Evolutionary conservation across 37 sponge, comb jelly and placozoan genomes (phyloP).

Genomic region (Agelas oroides): DNA sequence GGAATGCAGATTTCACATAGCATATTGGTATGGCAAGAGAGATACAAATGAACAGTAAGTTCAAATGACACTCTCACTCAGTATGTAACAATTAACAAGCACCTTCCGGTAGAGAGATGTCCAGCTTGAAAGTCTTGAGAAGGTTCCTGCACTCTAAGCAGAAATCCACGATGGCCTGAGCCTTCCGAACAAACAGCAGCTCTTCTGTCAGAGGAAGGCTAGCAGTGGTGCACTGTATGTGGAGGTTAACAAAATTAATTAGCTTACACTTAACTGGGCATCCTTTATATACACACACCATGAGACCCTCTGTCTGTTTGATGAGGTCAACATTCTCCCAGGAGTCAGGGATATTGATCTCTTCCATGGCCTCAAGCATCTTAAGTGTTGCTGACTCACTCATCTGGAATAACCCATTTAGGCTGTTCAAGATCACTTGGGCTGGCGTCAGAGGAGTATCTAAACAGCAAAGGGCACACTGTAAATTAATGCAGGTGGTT

Average conservation of each 20-base stretch:
- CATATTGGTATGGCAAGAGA: no score
- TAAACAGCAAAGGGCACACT: no score
- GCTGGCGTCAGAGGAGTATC: conserved; percentile 45
- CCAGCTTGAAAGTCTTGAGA: conserved; percentile 64
- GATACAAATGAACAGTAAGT: no score
- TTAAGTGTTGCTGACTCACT: conserved; percentile 33
- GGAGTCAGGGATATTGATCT: conserved; percentile 50
- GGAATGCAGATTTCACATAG: no score
- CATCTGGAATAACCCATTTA: conserved; percentile 61
- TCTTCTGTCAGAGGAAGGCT: conserved; percentile 66
- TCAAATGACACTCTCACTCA: no score
- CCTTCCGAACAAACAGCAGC: conserved; percentile 79
- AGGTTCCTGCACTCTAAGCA: conserved; percentile 71
- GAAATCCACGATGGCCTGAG: conserved; percentile 74
- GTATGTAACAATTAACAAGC: no score
- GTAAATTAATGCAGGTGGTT: not conserved
- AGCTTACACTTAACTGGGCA: not conserved
- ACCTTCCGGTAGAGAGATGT: conserved; percentile 45
- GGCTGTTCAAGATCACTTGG: conserved; percentile 62
- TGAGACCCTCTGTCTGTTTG: conserved; percentile 71
- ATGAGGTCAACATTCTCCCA: conserved; percentile 78
- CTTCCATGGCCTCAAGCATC: conserved; percentile 58
- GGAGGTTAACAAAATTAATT: not conserved
- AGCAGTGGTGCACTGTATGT: conserved; percentile 53
- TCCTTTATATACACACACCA: conserved; percentile 41